These are phyloP conservation scores for Octonoba sinensis DNA, from an alignment of 2,888 invertebrate genomes.

Conservation along the genomic window DNA sequence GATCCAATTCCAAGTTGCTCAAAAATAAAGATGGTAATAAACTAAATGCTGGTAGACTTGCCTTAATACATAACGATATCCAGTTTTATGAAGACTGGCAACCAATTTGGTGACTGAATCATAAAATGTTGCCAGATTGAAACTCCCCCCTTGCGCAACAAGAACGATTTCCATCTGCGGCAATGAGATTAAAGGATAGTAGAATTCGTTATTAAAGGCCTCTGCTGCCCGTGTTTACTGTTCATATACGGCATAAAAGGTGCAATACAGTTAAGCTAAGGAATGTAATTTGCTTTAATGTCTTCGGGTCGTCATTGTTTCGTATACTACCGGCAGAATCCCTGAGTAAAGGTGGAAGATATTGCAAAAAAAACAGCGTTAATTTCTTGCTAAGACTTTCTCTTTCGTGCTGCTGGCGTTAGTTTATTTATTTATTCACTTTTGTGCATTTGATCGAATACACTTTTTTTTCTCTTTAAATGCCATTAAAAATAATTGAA, in stretches of 20 bases:
- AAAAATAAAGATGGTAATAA: too few relatives aligned
- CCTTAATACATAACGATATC: too few relatives aligned
- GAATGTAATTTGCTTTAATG: constrained; percentile 52
- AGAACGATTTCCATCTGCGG: background rate
- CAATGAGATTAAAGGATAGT: constrained; percentile 39
- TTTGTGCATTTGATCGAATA: constrained; percentile 34
- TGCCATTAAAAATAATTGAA: constrained; percentile 30
- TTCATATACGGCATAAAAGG: constrained; percentile 27
- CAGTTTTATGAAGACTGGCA: too few relatives aligned
- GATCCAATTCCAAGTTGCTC: too few relatives aligned
- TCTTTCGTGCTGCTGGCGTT: background rate
- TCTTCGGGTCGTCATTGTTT: constrained; percentile 46
- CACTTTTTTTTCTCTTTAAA: constrained; percentile 24
- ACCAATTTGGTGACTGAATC: too few relatives aligned
- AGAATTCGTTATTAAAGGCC: constrained; percentile 36
- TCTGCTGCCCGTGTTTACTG: background rate
- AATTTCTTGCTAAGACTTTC: constrained; percentile 18
- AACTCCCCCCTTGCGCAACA: too few relatives aligned
- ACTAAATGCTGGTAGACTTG: too few relatives aligned
- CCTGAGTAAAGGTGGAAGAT: background rate
- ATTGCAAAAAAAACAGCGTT: too few relatives aligned
- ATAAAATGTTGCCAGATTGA: too few relatives aligned
- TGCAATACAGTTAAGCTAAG: constrained; percentile 5
- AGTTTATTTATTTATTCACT: constrained; percentile 4
- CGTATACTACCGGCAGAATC: constrained; percentile 14